Percentiles rank a stretch among this genome's conserved stretches.
These are phyloP conservation scores for Trimorus sp. DNA, from an alignment of 2,888 invertebrate species.

Conservation along the genomic window DNA sequence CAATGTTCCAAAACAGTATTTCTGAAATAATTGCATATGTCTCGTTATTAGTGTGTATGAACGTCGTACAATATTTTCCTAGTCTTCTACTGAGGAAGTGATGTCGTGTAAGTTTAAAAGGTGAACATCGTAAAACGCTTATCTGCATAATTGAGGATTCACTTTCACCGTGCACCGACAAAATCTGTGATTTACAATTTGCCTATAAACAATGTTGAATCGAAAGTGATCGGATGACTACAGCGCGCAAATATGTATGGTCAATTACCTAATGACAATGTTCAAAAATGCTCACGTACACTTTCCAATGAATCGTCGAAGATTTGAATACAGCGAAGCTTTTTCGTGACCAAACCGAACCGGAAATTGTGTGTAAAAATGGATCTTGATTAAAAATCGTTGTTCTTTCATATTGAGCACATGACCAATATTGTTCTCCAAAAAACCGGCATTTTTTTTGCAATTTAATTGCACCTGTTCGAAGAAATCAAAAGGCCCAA, in stretches of 20 bases:
- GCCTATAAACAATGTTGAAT: slow-evolving; percentile 52
- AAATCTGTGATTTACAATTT: slow-evolving; percentile 41
- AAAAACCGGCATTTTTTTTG: background rate
- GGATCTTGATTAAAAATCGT: slow-evolving; percentile 32
- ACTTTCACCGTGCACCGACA: slow-evolving; percentile 54
- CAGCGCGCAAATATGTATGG: background rate
- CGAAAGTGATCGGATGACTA: slow-evolving; percentile 46
- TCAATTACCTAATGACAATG: background rate
- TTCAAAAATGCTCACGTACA: no score
- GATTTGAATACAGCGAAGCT: no score
- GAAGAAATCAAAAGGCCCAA: no score
- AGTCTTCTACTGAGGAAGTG: slow-evolving; percentile 23
- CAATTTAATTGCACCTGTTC: no score
- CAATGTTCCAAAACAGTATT: no score
- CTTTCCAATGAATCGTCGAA: no score
- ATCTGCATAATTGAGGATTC: slow-evolving; percentile 50
- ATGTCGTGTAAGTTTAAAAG: slow-evolving; percentile 32
- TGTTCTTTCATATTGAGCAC: slow-evolving; percentile 35
- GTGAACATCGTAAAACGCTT: slow-evolving; percentile 39
- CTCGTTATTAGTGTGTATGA: background rate
- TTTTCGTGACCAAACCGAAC: no score
- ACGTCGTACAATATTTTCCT: slow-evolving; percentile 6
- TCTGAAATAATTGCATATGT: no score
- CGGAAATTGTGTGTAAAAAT: slow-evolving; percentile 9
- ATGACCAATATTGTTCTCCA: slow-evolving; percentile 1